Evolutionary conservation across 1,140 invertebrate genomes (phyloP).

Genomic region (Drosophila varians): DNA sequence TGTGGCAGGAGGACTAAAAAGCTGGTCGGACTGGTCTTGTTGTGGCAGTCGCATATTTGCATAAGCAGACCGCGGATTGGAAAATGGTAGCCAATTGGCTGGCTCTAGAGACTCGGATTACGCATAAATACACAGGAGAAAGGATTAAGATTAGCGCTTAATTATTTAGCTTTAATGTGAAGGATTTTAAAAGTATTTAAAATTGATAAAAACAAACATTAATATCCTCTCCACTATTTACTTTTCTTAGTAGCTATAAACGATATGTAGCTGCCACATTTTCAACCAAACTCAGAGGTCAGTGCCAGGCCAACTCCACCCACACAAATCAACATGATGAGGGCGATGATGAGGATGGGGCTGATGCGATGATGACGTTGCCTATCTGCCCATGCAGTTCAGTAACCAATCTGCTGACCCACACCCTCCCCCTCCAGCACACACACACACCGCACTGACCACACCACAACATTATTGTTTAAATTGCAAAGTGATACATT

Average conservation of each 20-base stretch:
- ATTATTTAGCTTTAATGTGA: neutral
- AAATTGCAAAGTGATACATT: slow-evolving; percentile 65
- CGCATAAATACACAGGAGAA: slow-evolving; percentile 8
- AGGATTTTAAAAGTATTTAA: too few species aligned
- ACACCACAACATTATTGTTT: slow-evolving; percentile 61
- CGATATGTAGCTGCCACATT: neutral
- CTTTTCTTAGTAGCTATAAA: slow-evolving; percentile 18
- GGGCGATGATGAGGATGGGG: slow-evolving; percentile 1
- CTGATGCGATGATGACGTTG: slow-evolving; percentile 21
- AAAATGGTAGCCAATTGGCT: slow-evolving; percentile 39
- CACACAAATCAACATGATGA: slow-evolving; percentile 40
- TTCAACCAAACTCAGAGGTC: slow-evolving; percentile 30
- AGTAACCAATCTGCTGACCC: slow-evolving; percentile 2
- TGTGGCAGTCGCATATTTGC: slow-evolving; percentile 35
- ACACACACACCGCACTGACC: slow-evolving; percentile 8
- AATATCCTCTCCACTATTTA: too few species aligned
- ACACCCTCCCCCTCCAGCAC: too few species aligned
- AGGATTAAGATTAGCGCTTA: neutral
- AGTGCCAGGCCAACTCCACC: slow-evolving; percentile 34
- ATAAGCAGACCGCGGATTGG: slow-evolving; percentile 33
- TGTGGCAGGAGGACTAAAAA: slow-evolving; percentile 10
- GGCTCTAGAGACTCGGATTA: slow-evolving; percentile 33
- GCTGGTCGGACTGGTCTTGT: slow-evolving; percentile 5
- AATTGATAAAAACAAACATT: too few species aligned
- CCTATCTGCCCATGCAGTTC: slow-evolving; percentile 4